phyloP scores from a whole-genome alignment of 2,113 vertebrate species.

The Machaerirhynchus nigripectus region DNA sequence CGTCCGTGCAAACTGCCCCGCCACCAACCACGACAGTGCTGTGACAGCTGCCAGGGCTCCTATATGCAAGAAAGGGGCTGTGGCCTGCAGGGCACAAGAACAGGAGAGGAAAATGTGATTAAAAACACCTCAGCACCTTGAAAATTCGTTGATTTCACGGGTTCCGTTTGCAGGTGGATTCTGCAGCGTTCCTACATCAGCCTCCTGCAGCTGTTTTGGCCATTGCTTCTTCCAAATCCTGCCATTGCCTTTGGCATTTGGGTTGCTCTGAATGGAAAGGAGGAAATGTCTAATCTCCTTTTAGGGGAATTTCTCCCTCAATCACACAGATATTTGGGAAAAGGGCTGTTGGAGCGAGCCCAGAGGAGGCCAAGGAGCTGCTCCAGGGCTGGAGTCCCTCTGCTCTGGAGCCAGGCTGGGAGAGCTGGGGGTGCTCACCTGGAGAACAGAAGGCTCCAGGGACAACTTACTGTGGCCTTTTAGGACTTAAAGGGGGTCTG shows the following conservation, averaged over 20 bases:
- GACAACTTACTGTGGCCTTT: background rate
- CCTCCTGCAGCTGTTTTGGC: background rate
- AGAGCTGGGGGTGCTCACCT: background rate
- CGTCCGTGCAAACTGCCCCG: conserved; percentile 85
- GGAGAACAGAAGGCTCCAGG: background rate
- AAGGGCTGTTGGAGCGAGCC: background rate
- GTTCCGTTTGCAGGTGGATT: background rate
- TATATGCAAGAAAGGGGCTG: conserved; percentile 92
- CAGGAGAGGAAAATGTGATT: background rate
- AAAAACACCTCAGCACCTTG: background rate
- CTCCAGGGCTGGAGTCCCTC: background rate
- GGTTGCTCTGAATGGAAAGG: background rate
- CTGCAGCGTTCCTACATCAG: accelerated
- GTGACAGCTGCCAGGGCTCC: conserved; percentile 87
- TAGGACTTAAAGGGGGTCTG: background rate
- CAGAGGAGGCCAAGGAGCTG: background rate
- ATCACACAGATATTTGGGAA: background rate
- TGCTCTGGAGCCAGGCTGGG: background rate
- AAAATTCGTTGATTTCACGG: background rate
- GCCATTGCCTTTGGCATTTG: accelerated
- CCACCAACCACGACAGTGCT: conserved; percentile 89
- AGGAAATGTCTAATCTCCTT: background rate
- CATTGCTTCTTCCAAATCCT: background rate
- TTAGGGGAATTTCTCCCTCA: background rate
- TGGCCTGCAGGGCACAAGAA: conserved; percentile 77